These are phyloP conservation scores for Rhinolophus ferrumequinum DNA, from an alignment of 2,113 vertebrate genomes.

Conservation along the genomic window DNA sequence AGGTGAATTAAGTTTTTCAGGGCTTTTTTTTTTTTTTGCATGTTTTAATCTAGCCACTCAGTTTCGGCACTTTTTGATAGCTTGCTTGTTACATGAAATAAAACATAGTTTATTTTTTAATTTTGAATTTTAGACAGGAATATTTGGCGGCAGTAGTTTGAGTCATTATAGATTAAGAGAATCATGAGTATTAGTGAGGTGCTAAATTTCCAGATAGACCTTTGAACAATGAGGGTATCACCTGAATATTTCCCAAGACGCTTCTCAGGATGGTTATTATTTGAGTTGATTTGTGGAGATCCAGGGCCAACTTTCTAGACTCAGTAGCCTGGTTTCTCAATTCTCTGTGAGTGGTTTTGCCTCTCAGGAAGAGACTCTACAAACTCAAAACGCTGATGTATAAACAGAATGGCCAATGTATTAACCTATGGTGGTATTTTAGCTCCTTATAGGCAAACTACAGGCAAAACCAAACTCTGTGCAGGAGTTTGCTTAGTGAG, in stretches of 20 bases:
- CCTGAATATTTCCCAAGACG: background rate
- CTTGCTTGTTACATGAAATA: background rate
- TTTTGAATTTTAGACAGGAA: background rate
- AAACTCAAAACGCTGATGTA: background rate
- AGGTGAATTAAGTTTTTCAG: background rate
- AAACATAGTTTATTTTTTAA: background rate
- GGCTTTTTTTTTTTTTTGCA: background rate
- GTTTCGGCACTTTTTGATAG: background rate
- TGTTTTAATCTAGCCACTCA: background rate
- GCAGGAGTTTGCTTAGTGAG: background rate
- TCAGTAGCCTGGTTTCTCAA: background rate
- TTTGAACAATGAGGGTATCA: background rate
- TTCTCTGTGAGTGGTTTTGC: background rate
- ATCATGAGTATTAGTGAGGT: background rate
- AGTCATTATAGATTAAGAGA: background rate
- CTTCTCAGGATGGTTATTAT: background rate
- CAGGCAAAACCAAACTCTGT: background rate
- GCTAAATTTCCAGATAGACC: background rate
- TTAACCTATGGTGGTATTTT: background rate
- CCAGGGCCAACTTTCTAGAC: background rate
- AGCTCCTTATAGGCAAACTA: background rate
- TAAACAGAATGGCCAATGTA: background rate
- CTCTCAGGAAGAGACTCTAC: background rate
- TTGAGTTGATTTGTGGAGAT: background rate
- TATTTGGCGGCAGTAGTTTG: background rate